Conservation (phyloP, 2,797 vertebrate species). For the Oceanodroma leucorhoa region DNA sequence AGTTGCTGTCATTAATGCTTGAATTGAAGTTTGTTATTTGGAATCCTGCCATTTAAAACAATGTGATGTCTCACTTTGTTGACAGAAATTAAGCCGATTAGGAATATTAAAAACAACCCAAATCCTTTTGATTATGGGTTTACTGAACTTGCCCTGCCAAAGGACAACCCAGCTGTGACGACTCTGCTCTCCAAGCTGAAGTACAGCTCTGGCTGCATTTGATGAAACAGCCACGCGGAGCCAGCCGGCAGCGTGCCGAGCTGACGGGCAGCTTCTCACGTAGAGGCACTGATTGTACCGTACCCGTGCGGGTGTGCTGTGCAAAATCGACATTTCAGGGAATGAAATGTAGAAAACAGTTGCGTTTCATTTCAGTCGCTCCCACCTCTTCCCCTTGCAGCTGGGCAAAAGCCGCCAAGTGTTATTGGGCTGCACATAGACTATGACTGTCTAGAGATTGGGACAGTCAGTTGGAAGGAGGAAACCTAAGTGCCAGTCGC, state of each 20-base stretch:
- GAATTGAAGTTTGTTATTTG: not conserved
- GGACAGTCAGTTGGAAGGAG: not conserved
- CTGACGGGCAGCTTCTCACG: not conserved
- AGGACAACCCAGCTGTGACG: not conserved
- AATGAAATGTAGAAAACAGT: not conserved
- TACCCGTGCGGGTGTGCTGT: not conserved
- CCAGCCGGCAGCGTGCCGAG: not conserved
- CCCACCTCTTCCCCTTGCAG: not conserved
- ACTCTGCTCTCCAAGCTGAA: not conserved
- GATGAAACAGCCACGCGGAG: not conserved
- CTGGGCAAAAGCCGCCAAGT: not conserved
- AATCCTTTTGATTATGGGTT: not conserved
- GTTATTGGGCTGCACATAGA: not conserved
- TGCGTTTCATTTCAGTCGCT: not conserved
- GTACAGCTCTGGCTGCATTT: not conserved
- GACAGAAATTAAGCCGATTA: conserved; percentile 24
- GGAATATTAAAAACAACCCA: not conserved
- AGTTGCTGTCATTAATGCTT: not conserved
- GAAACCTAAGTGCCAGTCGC: not conserved
- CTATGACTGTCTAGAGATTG: not conserved
- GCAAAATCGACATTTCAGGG: not conserved
- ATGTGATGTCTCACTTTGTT: not conserved
- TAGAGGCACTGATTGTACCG: not conserved
- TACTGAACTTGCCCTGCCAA: not conserved
- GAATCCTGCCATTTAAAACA: not conserved